These are phyloP conservation scores for Melitaea cinxia DNA, from an alignment of 1,140 invertebrate genomes.

Conservation along the genomic window DNA sequence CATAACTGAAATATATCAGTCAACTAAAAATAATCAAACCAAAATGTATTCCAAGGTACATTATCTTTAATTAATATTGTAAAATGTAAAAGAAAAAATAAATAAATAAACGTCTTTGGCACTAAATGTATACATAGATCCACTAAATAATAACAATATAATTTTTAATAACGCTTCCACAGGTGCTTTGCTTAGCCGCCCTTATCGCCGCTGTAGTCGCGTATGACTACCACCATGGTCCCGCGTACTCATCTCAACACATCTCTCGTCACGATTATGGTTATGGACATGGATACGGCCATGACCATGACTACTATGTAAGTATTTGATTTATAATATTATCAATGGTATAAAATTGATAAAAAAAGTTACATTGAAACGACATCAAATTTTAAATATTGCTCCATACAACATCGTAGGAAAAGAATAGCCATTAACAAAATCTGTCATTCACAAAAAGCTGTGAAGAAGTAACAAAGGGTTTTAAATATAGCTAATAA, in stretches of 20 bases:
- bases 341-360: too few relatives aligned
- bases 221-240: conserved; percentile 37
- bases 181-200: conserved; percentile 51
- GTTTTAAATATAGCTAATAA: too few relatives aligned
- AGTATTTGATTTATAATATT: conserved; percentile 32
- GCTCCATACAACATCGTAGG: too few relatives aligned
- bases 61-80: background rate
- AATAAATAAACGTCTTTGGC: background rate
- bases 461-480: too few relatives aligned
- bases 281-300: conserved; percentile 38
- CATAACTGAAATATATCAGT: conserved; percentile 54
- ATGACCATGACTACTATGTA: conserved; percentile 20
- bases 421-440: too few relatives aligned
- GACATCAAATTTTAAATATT: too few relatives aligned
- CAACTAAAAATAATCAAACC: conserved; percentile 25
- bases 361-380: too few relatives aligned
- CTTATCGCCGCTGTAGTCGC: conserved; percentile 40
- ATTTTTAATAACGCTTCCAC: conserved; percentile 3
- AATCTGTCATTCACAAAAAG: too few relatives aligned
- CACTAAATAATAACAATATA: too few relatives aligned
- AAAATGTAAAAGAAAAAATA: background rate
- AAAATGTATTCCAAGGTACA: conserved; percentile 62
- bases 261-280: conserved; percentile 52
- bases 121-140: too few relatives aligned
- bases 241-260: conserved; percentile 57